Evolutionary conservation across 2,113 vertebrate genomes (phyloP).

Genomic region (Rhinichthys klamathensis): DNA sequence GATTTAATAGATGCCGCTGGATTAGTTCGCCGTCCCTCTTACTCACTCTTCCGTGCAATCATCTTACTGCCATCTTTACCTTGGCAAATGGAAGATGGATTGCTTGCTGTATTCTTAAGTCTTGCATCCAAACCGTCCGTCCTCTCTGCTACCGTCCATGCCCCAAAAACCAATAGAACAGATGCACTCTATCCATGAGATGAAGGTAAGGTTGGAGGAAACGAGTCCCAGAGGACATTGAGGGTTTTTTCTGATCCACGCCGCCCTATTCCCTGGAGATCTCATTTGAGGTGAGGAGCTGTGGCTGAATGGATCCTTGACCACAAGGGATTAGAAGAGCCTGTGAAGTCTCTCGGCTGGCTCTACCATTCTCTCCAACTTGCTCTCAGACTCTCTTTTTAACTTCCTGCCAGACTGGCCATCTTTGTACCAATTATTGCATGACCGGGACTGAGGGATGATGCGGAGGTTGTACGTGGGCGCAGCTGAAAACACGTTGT

Average conservation of each 20-base stretch:
- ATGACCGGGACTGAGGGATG: background rate
- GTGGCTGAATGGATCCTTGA: conserved; percentile 60
- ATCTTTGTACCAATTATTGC: conserved; percentile 14
- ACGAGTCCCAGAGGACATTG: conserved; percentile 40
- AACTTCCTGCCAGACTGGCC: background rate
- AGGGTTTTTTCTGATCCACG: conserved; percentile 44
- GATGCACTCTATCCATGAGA: conserved; percentile 42
- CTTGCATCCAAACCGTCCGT: conserved; percentile 9
- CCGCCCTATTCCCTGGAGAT: conserved; percentile 63
- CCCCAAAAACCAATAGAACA: conserved; percentile 11
- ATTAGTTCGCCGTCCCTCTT: conserved; percentile 69
- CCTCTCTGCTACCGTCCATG: background rate
- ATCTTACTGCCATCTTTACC: conserved; percentile 68
- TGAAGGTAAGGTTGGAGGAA: conserved; percentile 59
- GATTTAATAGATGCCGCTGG: conserved; percentile 68
- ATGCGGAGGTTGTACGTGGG: conserved; percentile 21
- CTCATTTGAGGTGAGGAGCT: conserved; percentile 71
- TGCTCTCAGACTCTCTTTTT: conserved; percentile 32
- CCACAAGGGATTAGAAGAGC: conserved; percentile 55
- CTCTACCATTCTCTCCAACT: conserved; percentile 14
- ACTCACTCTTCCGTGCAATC: conserved; percentile 65
- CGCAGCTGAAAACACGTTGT: conserved; percentile 24
- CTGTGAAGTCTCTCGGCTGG: conserved; percentile 34
- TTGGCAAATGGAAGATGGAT: conserved; percentile 68
- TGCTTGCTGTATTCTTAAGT: conserved; percentile 63